phyloP scores from a whole-genome alignment of 2,113 vertebrate species.

The Crypturellus undulatus region DNA sequence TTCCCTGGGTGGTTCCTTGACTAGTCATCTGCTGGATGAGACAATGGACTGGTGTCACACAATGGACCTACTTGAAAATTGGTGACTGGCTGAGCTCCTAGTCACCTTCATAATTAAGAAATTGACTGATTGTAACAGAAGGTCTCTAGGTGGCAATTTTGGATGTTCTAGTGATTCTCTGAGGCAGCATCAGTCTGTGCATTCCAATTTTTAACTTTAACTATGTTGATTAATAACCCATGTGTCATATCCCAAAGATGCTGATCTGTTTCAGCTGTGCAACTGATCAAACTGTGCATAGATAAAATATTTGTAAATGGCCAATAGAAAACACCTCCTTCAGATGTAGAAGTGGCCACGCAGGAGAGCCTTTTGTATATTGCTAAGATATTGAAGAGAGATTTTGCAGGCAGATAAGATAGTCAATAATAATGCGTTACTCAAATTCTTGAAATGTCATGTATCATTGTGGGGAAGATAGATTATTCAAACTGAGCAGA shows the following conservation, averaged over 20 bases:
- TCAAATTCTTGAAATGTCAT: not conserved
- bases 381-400: not conserved
- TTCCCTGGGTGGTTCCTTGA: not conserved
- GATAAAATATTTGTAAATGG: not conserved
- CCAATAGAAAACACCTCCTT: not conserved
- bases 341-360: fast-evolving
- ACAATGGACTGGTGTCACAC: not conserved
- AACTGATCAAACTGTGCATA: not conserved
- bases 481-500: too few relatives aligned
- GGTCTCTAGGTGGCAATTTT: not conserved
- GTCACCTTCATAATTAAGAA: not conserved
- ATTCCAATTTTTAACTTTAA: not conserved
- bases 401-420: not conserved
- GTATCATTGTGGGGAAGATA: not conserved
- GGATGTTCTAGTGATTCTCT: not conserved
- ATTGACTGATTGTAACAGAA: not conserved
- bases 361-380: not conserved
- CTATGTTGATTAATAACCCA: not conserved
- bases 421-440: not conserved
- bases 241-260: not conserved
- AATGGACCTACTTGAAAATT: not conserved
- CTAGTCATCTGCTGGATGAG: not conserved
- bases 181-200: not conserved
- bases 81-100: not conserved
- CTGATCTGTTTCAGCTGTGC: not conserved